Percentiles rank a stretch among this genome's conserved stretches.
Conservation (phyloP, 2,113 vertebrate species). For the Corythaixoides concolor region DNA sequence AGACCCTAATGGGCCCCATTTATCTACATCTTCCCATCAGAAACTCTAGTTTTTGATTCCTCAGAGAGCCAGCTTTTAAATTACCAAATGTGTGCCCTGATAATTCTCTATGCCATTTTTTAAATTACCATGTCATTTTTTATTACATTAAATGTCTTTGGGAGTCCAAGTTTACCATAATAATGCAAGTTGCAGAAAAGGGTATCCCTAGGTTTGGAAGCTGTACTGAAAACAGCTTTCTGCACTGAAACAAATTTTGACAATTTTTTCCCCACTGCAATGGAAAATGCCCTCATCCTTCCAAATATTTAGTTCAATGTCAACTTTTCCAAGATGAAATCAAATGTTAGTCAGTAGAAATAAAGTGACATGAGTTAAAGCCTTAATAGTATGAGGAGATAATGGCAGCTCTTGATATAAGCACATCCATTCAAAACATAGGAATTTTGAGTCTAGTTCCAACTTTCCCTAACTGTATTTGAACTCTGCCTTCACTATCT, state of each 20-base stretch:
- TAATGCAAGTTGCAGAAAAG: neutral
- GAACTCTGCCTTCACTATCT: neutral
- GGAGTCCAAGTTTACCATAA: slow-evolving; percentile 2
- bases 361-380: neutral
- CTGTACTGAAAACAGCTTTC: neutral
- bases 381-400: neutral
- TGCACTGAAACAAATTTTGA: neutral
- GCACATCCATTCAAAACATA: neutral
- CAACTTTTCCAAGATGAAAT: neutral
- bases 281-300: neutral
- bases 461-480: neutral
- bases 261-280: neutral
- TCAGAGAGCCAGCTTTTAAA: neutral
- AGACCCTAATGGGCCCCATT: slow-evolving; percentile 35
- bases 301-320: neutral
- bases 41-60: neutral
- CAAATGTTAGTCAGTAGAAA: neutral
- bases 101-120: neutral
- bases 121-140: neutral
- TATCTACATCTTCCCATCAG: slow-evolving; percentile 16
- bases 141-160: neutral
- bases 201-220: neutral
- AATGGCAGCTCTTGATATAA: neutral
- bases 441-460: neutral
- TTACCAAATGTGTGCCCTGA: slow-evolving; percentile 1